phyloP scores from a whole-genome alignment of 2,797 vertebrate genomes.

The Melanotaenia maccullochi region DNA sequence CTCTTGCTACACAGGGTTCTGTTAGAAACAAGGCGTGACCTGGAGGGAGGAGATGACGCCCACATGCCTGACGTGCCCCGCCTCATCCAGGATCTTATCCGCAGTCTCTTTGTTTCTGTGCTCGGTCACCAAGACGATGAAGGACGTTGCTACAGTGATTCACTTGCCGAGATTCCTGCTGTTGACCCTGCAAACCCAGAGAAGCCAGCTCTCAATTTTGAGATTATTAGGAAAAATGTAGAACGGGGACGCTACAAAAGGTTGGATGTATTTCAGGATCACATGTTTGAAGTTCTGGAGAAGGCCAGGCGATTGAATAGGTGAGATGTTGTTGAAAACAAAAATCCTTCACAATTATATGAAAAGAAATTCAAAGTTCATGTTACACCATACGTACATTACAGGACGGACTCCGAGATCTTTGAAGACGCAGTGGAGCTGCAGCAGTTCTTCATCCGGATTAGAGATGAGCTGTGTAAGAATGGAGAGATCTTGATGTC shows the following conservation, averaged over 20 bases:
- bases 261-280: slow-evolving; percentile 97
- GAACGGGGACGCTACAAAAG: slow-evolving; percentile 93
- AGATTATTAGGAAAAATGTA: slow-evolving; percentile 93
- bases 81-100: slow-evolving; percentile 96
- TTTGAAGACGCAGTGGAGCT: slow-evolving; percentile 98
- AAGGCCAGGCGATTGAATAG: slow-evolving; percentile 94
- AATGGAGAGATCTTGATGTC: slow-evolving; percentile 98
- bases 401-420: slow-evolving; percentile 96
- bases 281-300: slow-evolving; percentile 98
- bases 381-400: background rate
- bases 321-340: slow-evolving; percentile 75
- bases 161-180: slow-evolving; percentile 95
- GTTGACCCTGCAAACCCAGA: slow-evolving; percentile 89
- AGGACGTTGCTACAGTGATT: slow-evolving; percentile 98
- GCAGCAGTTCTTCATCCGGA: slow-evolving; percentile 98
- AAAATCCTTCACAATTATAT: slow-evolving; percentile 1
- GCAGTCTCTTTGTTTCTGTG: slow-evolving; percentile 97
- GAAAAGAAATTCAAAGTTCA: background rate
- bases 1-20: slow-evolving; percentile 94
- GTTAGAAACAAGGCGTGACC: slow-evolving; percentile 91
- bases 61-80: slow-evolving; percentile 94
- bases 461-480: slow-evolving; percentile 97
- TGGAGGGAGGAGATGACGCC: slow-evolving; percentile 94
- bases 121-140: slow-evolving; percentile 98
- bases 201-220: slow-evolving; percentile 91